Percentiles rank a stretch among this genome's conserved stretches.
phyloP scores from a whole-genome alignment of 2,888 invertebrate species.

The Noctuana brunneofusca region DNA sequence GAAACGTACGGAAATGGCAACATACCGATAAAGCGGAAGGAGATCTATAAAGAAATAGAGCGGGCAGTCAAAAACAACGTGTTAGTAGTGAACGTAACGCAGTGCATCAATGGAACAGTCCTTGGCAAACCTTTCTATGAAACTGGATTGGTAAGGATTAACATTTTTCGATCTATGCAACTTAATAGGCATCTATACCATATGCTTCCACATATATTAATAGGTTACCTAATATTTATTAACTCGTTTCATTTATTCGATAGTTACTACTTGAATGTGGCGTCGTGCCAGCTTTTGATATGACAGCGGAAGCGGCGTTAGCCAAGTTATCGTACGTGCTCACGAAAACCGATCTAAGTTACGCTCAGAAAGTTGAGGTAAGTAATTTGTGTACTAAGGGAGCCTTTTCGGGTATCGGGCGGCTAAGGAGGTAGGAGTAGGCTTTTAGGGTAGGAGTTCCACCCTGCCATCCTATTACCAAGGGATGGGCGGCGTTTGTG shows the following conservation, averaged over 20 bases:
- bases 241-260: neutral
- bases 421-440: too few species aligned
- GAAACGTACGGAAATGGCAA: conserved; percentile 98
- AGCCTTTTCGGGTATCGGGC: too few species aligned
- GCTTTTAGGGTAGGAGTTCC: too few species aligned
- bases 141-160: conserved; percentile 87
- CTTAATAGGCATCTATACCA: too few species aligned
- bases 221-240: too few species aligned
- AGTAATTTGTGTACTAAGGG: conserved; percentile 27
- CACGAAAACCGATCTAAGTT: conserved; percentile 87
- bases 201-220: too few species aligned
- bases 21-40: conserved; percentile 92
- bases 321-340: conserved; percentile 95
- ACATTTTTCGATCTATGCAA: neutral
- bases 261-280: conserved; percentile 85
- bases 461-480: too few species aligned
- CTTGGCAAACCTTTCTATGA: conserved; percentile 87
- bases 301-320: conserved; percentile 97
- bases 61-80: conserved; percentile 90
- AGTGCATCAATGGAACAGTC: conserved; percentile 94
- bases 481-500: too few species aligned
- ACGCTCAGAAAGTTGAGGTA: conserved; percentile 86
- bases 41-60: conserved; percentile 89
- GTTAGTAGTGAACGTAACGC: conserved; percentile 95
- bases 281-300: conserved; percentile 91